These are phyloP conservation scores for Manis pentadactyla DNA, from an alignment of 2,797 vertebrate species.

Conservation along the genomic window DNA sequence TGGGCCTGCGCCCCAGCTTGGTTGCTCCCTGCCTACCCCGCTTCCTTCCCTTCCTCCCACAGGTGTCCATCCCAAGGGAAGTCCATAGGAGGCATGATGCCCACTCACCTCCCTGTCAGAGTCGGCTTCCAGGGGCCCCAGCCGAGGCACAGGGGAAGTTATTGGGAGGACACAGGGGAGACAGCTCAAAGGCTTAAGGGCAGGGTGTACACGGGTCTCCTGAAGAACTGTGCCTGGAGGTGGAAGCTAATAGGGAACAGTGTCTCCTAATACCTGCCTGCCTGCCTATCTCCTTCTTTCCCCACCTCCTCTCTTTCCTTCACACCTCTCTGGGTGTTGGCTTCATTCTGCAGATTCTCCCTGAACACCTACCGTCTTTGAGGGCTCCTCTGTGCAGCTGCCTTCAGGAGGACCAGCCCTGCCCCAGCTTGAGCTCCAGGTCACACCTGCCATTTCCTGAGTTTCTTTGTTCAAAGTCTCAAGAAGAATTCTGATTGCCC, in stretches of 20 bases:
- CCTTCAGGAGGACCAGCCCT: neutral
- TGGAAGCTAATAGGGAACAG: neutral
- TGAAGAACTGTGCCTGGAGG: neutral
- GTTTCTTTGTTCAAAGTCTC: neutral
- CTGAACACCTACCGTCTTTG: neutral
- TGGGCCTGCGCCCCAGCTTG: rapidly evolving
- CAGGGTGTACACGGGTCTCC: rapidly evolving
- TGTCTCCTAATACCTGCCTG: neutral
- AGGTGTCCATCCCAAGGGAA: neutral
- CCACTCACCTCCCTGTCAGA: neutral
- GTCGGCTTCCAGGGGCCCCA: rapidly evolving
- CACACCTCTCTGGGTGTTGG: neutral
- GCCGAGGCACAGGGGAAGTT: neutral
- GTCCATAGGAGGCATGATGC: neutral
- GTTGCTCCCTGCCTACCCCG: too few species aligned
- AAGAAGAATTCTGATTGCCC: neutral
- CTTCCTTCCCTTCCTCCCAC: neutral
- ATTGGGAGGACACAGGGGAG: neutral
- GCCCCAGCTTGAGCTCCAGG: neutral
- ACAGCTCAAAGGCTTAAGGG: too few species aligned
- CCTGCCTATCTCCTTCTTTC: neutral
- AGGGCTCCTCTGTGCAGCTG: neutral
- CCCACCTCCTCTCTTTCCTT: neutral
- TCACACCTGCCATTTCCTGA: neutral
- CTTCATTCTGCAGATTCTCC: neutral